phyloP scores from a whole-genome alignment of 1,140 invertebrate genomes.

The Anthonomus grandis region DNA sequence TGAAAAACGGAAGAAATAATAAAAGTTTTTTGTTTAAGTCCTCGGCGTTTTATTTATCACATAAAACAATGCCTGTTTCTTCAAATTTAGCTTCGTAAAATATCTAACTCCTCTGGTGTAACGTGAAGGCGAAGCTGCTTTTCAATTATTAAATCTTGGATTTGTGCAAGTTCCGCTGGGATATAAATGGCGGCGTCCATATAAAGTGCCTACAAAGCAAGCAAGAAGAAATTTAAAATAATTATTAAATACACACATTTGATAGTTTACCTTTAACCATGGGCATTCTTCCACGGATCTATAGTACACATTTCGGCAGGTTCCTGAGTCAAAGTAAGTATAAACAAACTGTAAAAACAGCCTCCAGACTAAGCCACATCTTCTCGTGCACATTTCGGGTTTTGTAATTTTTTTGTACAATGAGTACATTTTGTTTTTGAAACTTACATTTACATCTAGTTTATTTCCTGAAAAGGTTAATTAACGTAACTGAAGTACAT shows the following conservation, averaged over 20 bases:
- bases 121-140: conserved; percentile 68
- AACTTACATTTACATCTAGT: conserved; percentile 18
- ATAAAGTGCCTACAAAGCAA: conserved; percentile 52
- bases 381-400: conserved; percentile 45
- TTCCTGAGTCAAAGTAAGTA: conserved; percentile 35
- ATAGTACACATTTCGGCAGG: conserved; percentile 51
- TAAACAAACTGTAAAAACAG: conserved; percentile 56
- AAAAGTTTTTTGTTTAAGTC: conserved; percentile 7
- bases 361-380: conserved; percentile 58
- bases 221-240: background rate
- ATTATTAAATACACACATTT: conserved; percentile 4
- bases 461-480: conserved; percentile 24
- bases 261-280: conserved; percentile 64
- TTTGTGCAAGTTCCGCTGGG: conserved; percentile 55
- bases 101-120: conserved; percentile 66
- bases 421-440: conserved; percentile 43
- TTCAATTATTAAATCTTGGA: conserved; percentile 68
- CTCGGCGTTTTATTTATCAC: no score
- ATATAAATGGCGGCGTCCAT: conserved; percentile 53
- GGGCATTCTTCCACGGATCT: conserved; percentile 61
- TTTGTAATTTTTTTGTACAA: conserved; percentile 45
- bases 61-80: no score
- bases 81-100: conserved; percentile 54
- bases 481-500: background rate
- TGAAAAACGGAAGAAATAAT: background rate